A percentile compares a stretch with the other conserved stretches of the same genome.
phyloP scores from a whole-genome alignment of 2,113 vertebrate genomes.

The Indicator maculatus region DNA sequence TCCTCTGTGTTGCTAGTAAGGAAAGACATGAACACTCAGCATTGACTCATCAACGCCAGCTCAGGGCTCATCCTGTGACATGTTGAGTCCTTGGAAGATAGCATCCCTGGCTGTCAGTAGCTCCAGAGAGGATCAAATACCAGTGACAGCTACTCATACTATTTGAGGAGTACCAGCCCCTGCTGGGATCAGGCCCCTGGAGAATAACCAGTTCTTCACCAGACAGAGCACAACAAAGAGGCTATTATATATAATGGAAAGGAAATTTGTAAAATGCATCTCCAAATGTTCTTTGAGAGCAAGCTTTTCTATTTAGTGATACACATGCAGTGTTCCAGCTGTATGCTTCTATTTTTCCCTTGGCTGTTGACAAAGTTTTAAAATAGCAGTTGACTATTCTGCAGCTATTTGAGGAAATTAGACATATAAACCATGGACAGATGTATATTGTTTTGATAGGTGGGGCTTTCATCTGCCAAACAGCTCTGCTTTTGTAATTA shows the following conservation, averaged over 20 bases:
- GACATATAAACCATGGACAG: background rate
- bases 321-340: background rate
- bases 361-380: background rate
- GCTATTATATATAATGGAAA: background rate
- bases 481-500: background rate
- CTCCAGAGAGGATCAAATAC: background rate
- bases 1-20: background rate
- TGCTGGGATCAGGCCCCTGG: background rate
- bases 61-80: background rate
- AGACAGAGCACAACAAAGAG: background rate
- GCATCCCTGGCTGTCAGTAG: background rate
- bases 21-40: background rate
- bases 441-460: constrained; percentile 38
- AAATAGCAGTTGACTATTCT: constrained; percentile 1
- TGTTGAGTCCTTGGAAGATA: background rate
- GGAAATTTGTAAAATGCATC: background rate
- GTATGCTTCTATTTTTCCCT: constrained; percentile 3
- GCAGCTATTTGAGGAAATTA: background rate
- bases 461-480: background rate
- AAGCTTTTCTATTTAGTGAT: background rate
- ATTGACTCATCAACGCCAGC: background rate
- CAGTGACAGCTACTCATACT: background rate
- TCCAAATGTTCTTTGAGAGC: background rate
- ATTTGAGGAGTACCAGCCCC: background rate
- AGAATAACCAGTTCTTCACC: background rate